Evolutionary conservation across 1,140 invertebrate genomes (phyloP).

Genomic region (Ephestia elutella): DNA sequence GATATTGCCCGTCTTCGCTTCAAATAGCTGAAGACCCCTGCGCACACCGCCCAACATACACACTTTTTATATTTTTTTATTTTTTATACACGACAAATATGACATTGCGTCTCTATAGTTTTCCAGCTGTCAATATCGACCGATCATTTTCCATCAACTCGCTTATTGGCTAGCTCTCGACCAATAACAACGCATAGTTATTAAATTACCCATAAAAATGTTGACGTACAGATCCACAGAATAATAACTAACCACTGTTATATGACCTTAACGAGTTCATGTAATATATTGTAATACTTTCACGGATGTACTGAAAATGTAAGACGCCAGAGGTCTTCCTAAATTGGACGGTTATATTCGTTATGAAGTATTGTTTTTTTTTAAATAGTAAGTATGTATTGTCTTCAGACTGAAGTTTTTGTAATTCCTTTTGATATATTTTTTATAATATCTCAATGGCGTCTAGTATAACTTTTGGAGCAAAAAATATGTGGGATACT

Average conservation of each 20-base stretch:
- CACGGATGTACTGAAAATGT: not conserved
- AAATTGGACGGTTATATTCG: constrained; percentile 13
- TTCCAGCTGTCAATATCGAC: constrained; percentile 17
- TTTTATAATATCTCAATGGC: too few relatives aligned
- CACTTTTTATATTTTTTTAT: too few relatives aligned
- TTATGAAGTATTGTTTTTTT: constrained; percentile 4
- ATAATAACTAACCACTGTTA: not conserved
- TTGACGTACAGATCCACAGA: constrained; percentile 5
- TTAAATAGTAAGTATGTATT: not conserved
- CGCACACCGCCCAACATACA: too few relatives aligned
- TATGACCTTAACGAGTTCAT: constrained; percentile 5
- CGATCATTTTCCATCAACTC: constrained; percentile 28
- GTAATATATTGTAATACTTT: not conserved
- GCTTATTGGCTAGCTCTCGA: constrained; percentile 24
- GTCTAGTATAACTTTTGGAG: too few relatives aligned
- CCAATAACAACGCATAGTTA: constrained; percentile 30
- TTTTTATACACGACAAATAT: too few relatives aligned
- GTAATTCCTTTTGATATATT: not conserved
- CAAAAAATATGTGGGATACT: too few relatives aligned
- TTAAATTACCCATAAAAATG: constrained; percentile 29
- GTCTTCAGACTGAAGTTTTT: not conserved
- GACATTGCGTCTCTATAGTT: constrained; percentile 17
- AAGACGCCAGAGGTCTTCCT: constrained; percentile 8
- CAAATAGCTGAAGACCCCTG: too few relatives aligned
- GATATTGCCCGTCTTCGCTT: too few relatives aligned